Conservation (phyloP, 2,888 invertebrate genomes). For the Podotricha telesiphe region DNA sequence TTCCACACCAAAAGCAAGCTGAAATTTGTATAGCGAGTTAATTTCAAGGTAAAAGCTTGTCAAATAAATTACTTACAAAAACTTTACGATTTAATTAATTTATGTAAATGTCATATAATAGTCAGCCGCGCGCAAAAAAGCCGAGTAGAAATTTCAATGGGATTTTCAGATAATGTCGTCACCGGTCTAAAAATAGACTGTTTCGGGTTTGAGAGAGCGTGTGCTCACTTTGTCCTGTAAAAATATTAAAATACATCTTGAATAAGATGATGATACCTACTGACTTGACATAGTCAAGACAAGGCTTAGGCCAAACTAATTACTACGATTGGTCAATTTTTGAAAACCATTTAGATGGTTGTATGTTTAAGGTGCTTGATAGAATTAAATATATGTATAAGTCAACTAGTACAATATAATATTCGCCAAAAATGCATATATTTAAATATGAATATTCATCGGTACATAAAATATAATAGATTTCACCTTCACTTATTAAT, state of each 20-base stretch:
- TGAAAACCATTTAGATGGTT: neutral
- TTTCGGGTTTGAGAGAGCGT: constrained; percentile 52
- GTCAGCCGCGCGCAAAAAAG: constrained; percentile 38
- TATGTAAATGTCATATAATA: constrained; percentile 3
- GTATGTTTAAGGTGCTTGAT: neutral
- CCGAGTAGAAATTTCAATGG: constrained; percentile 63
- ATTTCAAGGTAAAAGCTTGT: constrained; percentile 40
- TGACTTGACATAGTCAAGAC: neutral
- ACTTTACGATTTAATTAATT: neutral
- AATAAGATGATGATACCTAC: neutral
- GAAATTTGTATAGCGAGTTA: constrained; percentile 35
- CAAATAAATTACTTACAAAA: neutral
- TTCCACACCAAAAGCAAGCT: constrained; percentile 31
- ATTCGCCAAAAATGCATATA: neutral
- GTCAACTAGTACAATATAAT: neutral
- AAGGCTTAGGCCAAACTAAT: neutral
- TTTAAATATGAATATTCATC: neutral
- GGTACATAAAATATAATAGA: neutral
- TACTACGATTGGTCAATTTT: neutral
- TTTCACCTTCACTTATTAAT: neutral
- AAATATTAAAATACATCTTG: constrained; percentile 43
- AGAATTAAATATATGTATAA: too few relatives aligned
- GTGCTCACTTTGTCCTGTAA: constrained; percentile 69
- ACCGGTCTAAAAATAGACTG: constrained; percentile 69
- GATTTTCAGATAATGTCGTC: constrained; percentile 70